Conservation (phyloP, 2,113 vertebrate genomes). For the Vanacampus margaritifer region DNA sequence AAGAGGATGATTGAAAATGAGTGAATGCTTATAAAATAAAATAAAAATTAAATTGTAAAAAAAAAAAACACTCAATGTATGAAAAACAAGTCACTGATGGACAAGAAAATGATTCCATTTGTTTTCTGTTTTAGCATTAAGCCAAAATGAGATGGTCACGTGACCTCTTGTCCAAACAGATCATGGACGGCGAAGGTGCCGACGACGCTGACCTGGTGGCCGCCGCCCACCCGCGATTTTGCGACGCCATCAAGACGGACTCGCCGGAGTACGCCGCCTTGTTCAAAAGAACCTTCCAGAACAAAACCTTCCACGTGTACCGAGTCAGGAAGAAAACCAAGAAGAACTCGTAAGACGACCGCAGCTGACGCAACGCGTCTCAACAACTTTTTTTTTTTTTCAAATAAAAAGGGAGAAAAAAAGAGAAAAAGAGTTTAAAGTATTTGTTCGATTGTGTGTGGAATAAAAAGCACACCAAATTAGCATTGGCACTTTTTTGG, state of each 20-base stretch:
- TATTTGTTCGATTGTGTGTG: not conserved
- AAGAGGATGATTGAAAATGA: too few relatives aligned
- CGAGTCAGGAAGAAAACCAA: slow-evolving; percentile 74
- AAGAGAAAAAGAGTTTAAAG: too few relatives aligned
- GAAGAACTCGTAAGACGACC: slow-evolving; percentile 37
- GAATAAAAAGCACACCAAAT: not conserved
- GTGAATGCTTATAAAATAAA: too few relatives aligned
- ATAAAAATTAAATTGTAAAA: too few relatives aligned
- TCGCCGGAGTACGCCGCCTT: slow-evolving; percentile 68
- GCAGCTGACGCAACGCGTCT: not conserved
- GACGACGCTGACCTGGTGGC: slow-evolving; percentile 82
- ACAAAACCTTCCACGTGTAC: slow-evolving; percentile 96
- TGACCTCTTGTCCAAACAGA: slow-evolving; percentile 58
- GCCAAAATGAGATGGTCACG: not conserved
- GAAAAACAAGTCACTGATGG: too few relatives aligned
- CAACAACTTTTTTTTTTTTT: not conserved
- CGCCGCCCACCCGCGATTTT: slow-evolving; percentile 85
- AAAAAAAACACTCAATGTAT: too few relatives aligned
- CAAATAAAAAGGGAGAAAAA: too few relatives aligned
- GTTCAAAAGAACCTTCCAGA: slow-evolving; percentile 88
- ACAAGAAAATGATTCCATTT: too few relatives aligned
- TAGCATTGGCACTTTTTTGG: not conserved
- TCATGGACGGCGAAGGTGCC: slow-evolving; percentile 90
- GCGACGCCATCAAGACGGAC: slow-evolving; percentile 85
- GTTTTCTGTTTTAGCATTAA: too few relatives aligned